phyloP scores from a whole-genome alignment of 2,888 invertebrate genomes.

The Cosmia trapezina region DNA sequence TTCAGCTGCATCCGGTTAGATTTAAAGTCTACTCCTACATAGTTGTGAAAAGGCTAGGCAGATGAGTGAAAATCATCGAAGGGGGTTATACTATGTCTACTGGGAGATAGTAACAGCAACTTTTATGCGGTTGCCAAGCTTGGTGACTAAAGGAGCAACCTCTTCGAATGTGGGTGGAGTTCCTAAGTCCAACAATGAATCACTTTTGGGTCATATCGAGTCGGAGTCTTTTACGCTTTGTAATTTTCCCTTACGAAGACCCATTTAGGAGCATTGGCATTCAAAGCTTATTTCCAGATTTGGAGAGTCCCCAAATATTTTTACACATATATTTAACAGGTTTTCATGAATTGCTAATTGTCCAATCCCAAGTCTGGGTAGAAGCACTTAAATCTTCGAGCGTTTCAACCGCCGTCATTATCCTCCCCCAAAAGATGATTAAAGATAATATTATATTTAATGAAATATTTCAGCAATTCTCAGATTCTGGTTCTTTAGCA shows the following conservation, averaged over 20 bases:
- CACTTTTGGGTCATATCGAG: slow-evolving; percentile 5
- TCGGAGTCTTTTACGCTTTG: neutral
- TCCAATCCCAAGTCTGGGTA: no score
- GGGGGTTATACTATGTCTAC: neutral
- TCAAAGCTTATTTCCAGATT: neutral
- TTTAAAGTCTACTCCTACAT: neutral
- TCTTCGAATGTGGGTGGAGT: neutral
- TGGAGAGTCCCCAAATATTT: slow-evolving; percentile 1
- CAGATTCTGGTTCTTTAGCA: no score
- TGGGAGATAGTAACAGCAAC: neutral
- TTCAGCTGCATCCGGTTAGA: neutral
- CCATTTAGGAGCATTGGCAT: slow-evolving; percentile 3
- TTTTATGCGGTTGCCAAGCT: slow-evolving; percentile 14
- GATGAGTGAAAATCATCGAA: neutral
- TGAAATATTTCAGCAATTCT: no score
- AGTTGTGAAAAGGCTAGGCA: neutral
- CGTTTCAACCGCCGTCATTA: no score
- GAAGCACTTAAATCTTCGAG: no score
- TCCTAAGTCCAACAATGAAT: slow-evolving; percentile 1
- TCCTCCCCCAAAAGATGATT: no score
- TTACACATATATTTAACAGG: no score
- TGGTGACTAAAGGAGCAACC: slow-evolving; percentile 13
- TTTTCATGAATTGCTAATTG: no score
- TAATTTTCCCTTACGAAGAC: slow-evolving; percentile 10
- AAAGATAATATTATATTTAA: no score